These are phyloP conservation scores for Atherinosoma microstoma DNA, from an alignment of 2,797 vertebrate species.

Conservation along the genomic window DNA sequence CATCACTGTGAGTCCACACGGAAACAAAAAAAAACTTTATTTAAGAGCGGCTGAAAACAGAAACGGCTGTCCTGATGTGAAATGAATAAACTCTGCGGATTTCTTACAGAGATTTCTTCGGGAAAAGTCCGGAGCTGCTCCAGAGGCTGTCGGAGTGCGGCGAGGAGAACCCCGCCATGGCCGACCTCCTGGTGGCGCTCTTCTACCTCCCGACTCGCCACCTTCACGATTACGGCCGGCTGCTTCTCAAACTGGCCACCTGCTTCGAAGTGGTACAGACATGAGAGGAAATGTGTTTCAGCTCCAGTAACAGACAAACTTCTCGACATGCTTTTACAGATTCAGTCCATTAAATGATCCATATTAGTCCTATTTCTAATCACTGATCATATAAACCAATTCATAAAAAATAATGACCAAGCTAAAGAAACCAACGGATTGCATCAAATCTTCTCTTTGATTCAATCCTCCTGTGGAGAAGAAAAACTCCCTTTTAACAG, in stretches of 20 bases:
- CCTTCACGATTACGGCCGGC: constrained; percentile 89
- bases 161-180: constrained; percentile 85
- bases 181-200: constrained; percentile 88
- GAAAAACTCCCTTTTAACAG: too few species aligned
- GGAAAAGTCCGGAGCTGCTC: constrained; percentile 90
- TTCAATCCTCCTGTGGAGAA: too few species aligned
- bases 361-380: too few species aligned
- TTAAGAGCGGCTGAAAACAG: background rate
- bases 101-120: constrained; percentile 87
- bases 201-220: constrained; percentile 90
- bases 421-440: too few species aligned
- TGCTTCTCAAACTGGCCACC: constrained; percentile 93
- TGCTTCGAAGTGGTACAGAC: constrained; percentile 94
- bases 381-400: too few species aligned
- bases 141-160: constrained; percentile 88
- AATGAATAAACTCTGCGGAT: background rate
- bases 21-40: background rate
- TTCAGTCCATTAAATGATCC: too few species aligned
- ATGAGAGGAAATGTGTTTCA: background rate
- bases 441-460: too few species aligned
- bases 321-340: too few species aligned
- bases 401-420: too few species aligned
- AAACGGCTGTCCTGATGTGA: background rate
- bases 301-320: background rate
- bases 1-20: constrained; percentile 88